These are phyloP conservation scores for Procavia capensis DNA, from an alignment of 2,113 vertebrate genomes.

Conservation along the genomic window DNA sequence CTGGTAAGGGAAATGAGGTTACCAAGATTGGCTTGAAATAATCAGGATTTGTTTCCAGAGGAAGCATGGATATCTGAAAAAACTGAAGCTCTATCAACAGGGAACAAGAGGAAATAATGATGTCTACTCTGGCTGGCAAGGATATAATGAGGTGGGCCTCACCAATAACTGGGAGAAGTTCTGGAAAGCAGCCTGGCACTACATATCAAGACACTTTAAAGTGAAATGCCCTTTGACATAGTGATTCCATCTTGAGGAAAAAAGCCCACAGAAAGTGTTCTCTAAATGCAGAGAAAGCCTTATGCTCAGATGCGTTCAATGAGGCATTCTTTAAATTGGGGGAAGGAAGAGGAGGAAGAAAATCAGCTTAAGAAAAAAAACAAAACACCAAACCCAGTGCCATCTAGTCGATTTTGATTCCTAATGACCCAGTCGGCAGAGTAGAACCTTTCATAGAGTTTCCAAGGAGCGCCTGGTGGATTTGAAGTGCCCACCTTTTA, in stretches of 20 bases:
- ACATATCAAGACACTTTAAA: neutral
- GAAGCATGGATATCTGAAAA: neutral
- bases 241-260: neutral
- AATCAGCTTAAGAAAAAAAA: neutral
- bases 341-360: neutral
- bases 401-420: too few relatives aligned
- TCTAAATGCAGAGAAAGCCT: neutral
- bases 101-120: neutral
- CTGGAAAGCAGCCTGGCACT: neutral
- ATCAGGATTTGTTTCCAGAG: neutral
- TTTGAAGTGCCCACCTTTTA: too few relatives aligned
- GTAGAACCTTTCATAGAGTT: too few relatives aligned
- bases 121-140: neutral
- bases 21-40: neutral
- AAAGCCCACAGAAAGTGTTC: neutral
- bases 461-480: too few relatives aligned
- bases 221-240: neutral
- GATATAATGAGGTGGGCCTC: neutral
- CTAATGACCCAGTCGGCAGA: too few relatives aligned
- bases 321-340: neutral
- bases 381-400: too few relatives aligned
- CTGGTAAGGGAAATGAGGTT: neutral
- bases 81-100: neutral
- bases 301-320: neutral
- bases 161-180: accelerated